phyloP scores from a whole-genome alignment of 2,888 invertebrate genomes.

The Pheosia gnoma region DNA sequence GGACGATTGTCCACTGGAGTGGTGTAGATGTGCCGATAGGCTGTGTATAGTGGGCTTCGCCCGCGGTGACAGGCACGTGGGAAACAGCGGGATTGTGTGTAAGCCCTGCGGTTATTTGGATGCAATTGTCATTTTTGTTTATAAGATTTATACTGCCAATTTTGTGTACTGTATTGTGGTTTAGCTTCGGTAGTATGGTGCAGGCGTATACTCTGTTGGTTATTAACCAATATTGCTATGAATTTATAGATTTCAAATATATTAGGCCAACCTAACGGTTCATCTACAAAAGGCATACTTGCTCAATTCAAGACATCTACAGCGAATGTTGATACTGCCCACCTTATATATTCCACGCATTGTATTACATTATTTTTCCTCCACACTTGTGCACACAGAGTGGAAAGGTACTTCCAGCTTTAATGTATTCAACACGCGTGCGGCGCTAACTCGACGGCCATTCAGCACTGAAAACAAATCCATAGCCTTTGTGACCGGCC shows the following conservation, averaged over 20 bases:
- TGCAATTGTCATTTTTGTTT: constrained; percentile 56
- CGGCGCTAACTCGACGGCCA: constrained; percentile 70
- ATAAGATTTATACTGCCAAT: constrained; percentile 46
- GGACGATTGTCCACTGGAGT: constrained; percentile 81
- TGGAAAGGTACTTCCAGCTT: constrained; percentile 51
- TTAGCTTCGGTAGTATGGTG: constrained; percentile 5
- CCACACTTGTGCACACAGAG: constrained; percentile 47
- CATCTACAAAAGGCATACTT: constrained; percentile 44
- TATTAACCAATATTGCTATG: not conserved
- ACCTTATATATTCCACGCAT: constrained; percentile 44
- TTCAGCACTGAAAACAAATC: constrained; percentile 81
- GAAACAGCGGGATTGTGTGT: constrained; percentile 74
- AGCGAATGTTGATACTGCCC: constrained; percentile 38
- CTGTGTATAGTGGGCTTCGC: constrained; percentile 57
- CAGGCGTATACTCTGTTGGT: not conserved
- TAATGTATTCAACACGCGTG: constrained; percentile 78
- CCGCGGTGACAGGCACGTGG: constrained; percentile 80
- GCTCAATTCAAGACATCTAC: constrained; percentile 49
- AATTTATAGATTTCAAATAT: constrained; percentile 9
- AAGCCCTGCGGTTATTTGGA: constrained; percentile 62
- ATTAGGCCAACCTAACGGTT: constrained; percentile 34
- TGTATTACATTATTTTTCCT: constrained; percentile 53
- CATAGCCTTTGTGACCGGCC: constrained; percentile 67
- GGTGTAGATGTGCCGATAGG: constrained; percentile 80
- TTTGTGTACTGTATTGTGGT: constrained; percentile 21